A percentile compares a stretch with the other conserved stretches of the same genome.
phyloP scores from a whole-genome alignment of 2,888 invertebrate species.

The Drosophila incognita region DNA sequence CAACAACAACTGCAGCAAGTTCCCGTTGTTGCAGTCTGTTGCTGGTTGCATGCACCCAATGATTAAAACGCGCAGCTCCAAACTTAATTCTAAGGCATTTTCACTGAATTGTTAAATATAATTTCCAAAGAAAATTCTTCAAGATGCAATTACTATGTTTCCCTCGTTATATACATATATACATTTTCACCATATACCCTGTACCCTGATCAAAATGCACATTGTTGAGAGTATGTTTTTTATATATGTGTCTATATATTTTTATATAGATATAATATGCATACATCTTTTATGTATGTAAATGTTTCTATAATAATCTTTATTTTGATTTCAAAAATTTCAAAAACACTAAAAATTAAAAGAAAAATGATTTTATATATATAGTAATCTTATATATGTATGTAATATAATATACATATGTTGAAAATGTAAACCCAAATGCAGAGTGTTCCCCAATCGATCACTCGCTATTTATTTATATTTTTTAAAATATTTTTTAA shows the following conservation, averaged over 20 bases:
- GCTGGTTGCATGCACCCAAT: conserved; percentile 72
- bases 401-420: background rate
- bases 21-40: conserved; percentile 57
- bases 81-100: conserved; percentile 77
- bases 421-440: background rate
- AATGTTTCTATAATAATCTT: background rate
- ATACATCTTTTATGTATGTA: background rate
- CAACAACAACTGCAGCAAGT: conserved; percentile 36
- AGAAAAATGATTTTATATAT: background rate
- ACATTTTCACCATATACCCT: conserved; percentile 17
- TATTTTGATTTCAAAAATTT: background rate
- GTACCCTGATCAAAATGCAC: background rate
- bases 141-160: conserved; percentile 67
- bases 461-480: too few species aligned
- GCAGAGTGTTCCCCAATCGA: conserved; percentile 5
- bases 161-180: conserved; percentile 36
- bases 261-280: background rate
- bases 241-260: too few species aligned
- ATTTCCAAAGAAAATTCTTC: conserved; percentile 71
- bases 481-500: conserved; percentile 17
- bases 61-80: conserved; percentile 72
- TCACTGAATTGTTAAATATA: conserved; percentile 77
- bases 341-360: background rate
- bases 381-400: background rate
- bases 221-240: background rate